Base-by-base conservation (phyloP, 2,113 vertebrate genomes). In the Ageneiosus marmoratus region DNA sequence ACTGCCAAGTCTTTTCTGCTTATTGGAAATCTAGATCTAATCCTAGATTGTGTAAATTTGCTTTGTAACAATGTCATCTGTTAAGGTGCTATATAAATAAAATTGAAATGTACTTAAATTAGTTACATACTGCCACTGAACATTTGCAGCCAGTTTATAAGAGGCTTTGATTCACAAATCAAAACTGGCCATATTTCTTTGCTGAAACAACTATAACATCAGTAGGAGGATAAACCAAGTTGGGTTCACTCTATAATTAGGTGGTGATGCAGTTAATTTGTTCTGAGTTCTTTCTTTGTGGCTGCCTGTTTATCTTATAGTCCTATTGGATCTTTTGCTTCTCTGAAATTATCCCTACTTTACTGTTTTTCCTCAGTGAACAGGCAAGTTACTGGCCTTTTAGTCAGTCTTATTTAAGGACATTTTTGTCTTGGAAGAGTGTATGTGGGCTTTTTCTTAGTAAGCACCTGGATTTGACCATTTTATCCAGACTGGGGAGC, bases 391-490 rank as follows among this genome's bases (percentile, higher is more conserved):
- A 3, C 5, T 79, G 77, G 32, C 81, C 48, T 80, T 83, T 85
- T 70, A 79, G 78, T 82, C 29, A 32, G 70, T 89, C 70, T 88
- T 77, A 77, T 89, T 90, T 86, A 58, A 84, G 84, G 83, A 65
- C 80, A 44, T 13, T 15, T n/a, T 72, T n/a, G 83, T 92, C 80
- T 86, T 82, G 37, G 60, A 84, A 79, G 63, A 88, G 83, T 86
- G 88, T 90, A 86, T 51, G 78, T 46, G 81, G 86, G 76, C 79
- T 91, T 88, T 86, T 60, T 46, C 60, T 83, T 79, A 77, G 84
- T 84, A 88, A 89, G 86, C 85, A 79, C 27, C 5, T 34, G 63
- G 70, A 22, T 80, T 85, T 76, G 11, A 62, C 56, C 5, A 5
- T 41, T 41, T 41, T 5, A 41, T 41, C 5, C 37, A 41, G 37